Evolutionary conservation across 2,113 vertebrate species (phyloP).

Genomic region (Macrotis lagotis): DNA sequence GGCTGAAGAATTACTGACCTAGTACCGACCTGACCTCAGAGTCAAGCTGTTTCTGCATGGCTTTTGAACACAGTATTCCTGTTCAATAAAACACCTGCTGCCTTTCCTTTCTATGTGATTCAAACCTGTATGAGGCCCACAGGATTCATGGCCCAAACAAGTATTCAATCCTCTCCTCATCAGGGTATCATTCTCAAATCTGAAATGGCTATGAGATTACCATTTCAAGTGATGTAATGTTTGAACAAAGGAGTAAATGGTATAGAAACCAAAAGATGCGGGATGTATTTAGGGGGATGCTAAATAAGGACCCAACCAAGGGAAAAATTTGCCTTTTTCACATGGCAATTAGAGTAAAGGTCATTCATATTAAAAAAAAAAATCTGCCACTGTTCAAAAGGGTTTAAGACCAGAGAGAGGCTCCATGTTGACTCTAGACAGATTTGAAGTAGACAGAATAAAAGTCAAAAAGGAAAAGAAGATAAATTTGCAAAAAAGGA

Average conservation of each 20-base stretch:
- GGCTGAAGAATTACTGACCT: conserved; percentile 16
- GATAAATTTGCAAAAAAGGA: not conserved
- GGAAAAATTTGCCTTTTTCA: not conserved
- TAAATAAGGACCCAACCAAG: not conserved
- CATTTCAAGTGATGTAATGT: not conserved
- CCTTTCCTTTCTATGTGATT: conserved; percentile 14
- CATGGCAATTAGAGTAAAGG: not conserved
- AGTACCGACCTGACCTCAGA: not conserved
- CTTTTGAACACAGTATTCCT: conserved; percentile 5
- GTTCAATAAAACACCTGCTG: not conserved
- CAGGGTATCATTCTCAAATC: not conserved
- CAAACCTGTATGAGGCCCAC: not conserved
- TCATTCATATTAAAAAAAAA: not conserved
- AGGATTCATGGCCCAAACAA: conserved; percentile 4
- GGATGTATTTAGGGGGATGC: not conserved
- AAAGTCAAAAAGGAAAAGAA: not conserved
- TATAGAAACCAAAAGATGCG: not conserved
- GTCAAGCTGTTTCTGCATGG: not conserved
- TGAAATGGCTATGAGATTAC: not conserved
- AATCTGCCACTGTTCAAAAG: not conserved
- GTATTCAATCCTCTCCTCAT: not conserved
- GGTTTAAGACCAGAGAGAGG: not conserved
- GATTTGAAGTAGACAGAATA: not conserved
- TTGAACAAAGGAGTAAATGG: not conserved
- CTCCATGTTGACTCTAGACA: not conserved